Base-by-base conservation (phyloP, 2,888 invertebrate genomes). In the Parascotia fuliginaria region DNA sequence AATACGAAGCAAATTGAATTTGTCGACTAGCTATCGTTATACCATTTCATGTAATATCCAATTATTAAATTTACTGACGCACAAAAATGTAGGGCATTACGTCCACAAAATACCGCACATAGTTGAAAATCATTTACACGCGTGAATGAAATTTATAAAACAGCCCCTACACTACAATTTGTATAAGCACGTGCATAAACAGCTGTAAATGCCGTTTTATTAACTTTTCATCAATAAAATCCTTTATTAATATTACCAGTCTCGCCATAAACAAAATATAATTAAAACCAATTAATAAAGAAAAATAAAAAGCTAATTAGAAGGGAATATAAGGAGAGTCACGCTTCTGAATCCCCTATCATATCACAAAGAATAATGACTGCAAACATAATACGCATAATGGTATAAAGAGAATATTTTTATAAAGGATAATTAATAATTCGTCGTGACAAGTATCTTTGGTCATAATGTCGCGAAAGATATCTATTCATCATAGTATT, bases 361-460 rank as follows among this genome's bases (percentile, higher is more conserved):
- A 32, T 34, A 46, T 65, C 41, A 34, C 50, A 48, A 59, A 50
- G 63, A 62, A 54, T 58, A 53, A 65, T 51, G 48, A 46, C 46
- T 28, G 28, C 9, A 32, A 34, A 37, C 42, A 39, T 53, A 60
- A 51, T 53, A 44, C 43, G 62, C 65, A 62, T 65, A 65, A 58
- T 55, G 50, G 62, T 47, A 42, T 42, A 29, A 56, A 52, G 43
- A 36, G 29, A 42, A 42, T 29, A 33, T 42, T 48, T 52, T 55
- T 55, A 58, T 39, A 29, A 45, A 51, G 60, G 42, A 50, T 63
- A 69, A 71, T 69, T 66, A 71, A 70, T 69, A 60, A 60, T 57
- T 33, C 34, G 19, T 36, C 44, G 43, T 52, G 70, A 72, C 73
- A 67, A 72, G 68, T 66, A 57, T 65, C 52, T 57, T 45, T 56